phyloP scores from a whole-genome alignment of 2,797 vertebrate genomes.

The Eleutherodactylus coqui region DNA sequence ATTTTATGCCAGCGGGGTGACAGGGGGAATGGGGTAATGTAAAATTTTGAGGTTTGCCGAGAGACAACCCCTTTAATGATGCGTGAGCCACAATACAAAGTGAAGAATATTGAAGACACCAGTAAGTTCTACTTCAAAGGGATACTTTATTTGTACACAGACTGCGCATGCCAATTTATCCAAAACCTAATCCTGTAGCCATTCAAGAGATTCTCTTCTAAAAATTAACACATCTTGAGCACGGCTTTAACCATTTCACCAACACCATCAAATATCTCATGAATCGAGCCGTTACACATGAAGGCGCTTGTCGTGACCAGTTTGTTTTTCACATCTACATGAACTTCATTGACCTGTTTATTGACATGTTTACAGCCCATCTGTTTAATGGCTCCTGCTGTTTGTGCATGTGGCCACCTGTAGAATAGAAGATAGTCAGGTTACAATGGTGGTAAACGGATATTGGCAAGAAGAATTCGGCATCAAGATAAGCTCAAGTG shows the following conservation, averaged over 20 bases:
- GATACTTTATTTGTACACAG: conserved; percentile 16
- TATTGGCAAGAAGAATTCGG: not conserved
- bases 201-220: not conserved
- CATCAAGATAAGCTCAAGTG: not conserved
- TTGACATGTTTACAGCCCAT: conserved; percentile 85
- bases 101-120: not conserved
- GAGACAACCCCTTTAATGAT: too few species aligned
- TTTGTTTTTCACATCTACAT: conserved; percentile 83
- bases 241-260: conserved; percentile 82
- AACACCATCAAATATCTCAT: conserved; percentile 82
- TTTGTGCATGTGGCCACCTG: conserved; percentile 83
- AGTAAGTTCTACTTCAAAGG: not conserved
- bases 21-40: too few species aligned
- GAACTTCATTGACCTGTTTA: conserved; percentile 78
- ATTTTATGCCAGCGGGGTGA: too few species aligned
- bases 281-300: conserved; percentile 85
- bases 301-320: conserved; percentile 85
- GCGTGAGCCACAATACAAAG: not conserved
- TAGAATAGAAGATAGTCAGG: not conserved
- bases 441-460: not conserved
- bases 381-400: conserved; percentile 75
- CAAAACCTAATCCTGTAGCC: too few species aligned
- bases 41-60: too few species aligned
- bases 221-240: conserved; percentile 77
- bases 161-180: too few species aligned